Base-by-base conservation (phyloP, 1,140 invertebrate genomes). In the Dreissena polymorpha region DNA sequence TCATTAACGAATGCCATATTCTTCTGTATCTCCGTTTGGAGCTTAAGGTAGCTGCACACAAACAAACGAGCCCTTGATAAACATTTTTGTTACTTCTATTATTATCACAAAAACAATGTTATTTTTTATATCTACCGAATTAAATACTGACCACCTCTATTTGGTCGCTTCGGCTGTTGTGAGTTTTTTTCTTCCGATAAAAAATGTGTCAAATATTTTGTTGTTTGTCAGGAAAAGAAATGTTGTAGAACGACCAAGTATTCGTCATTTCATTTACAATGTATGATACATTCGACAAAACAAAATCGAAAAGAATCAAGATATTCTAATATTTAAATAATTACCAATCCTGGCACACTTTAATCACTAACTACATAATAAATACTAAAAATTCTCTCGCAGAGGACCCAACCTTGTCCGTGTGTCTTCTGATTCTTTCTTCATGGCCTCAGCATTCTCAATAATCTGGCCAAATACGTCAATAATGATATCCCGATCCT, bases 401-500 rank as follows among this genome's bases (percentile, higher is more conserved):
- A 27, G 23, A 23, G 13, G 29, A 27, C 5, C 64, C 14, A 10
- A 67, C 64, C 64, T 23, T 67, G 23, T 67, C 2, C 29, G 64
- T 67, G 64, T 67, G 13, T 23, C 23, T n/a, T 67, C 64, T 23
- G 64, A 27, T 23, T 67, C 64, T n/a, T 27, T 14, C 21, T 67
- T 67, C 64, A 67, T 67, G 12, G 23, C 8, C 23, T 67, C 64
- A 14, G 64, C 64, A 27, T 27, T 67, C 3, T 67, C 0, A 67
- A 67, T 67, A 13, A 67, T 67, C 29, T 67, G 64, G 5, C 64
- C 64, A 67, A 67, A 67, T n/a, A 23, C 21, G 29, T 67, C 64
- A 27, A 27, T 67, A n/a, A 67, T 29, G 12, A 67, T 29, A n/a
- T 67, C 23, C 29, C 23, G 23, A 67, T 23, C 29, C 64, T 67